Evolutionary conservation across 2,113 vertebrate species (phyloP), one percentile per base, ranked within the genome.

Genomic region (Monarcha castaneiventris): DNA sequence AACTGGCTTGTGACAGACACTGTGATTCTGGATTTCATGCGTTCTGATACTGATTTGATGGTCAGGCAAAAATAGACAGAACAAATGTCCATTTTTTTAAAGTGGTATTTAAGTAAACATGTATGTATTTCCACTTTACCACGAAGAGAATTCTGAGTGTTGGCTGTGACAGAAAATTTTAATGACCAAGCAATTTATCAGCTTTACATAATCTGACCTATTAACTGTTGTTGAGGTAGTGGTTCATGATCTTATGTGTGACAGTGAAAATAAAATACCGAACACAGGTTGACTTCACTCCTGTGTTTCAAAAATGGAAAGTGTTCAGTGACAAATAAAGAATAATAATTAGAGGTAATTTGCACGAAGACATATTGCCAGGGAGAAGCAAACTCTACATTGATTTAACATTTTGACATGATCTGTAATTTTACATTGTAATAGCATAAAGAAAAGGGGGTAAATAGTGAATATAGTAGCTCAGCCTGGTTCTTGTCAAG

Each of bases 321-420:
- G 56, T 67, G 55, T 22, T 90, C 32, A 13, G 39, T 90, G 90
- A 69, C 66, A 90, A 63, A 51, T 58, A 41, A 76, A 76, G 75
- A 93, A 85, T 82, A 84, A 58, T 79, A 88, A 95, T 76, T 80
- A 84, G 61, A 81, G 49, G 49, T 89, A 87, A 91, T 92, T 93
- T 92, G 58, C 78, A 72, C 74, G 23, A 64, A 82, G 89, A 58
- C 66, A 10, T 84, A 58, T 82, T 93, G 87, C 81, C 81, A 91
- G 69, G 73, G 82, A 96, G 74, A 94, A 82, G 71, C 72, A 84
- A 82, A 68, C 91, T 84, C 73, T 46, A 7, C 76, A 5, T 30
- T 35, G 48, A 73, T 89, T 43, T 81, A 91, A 75, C 77, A 33
- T 89, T 89, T 91, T 95, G 89, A 91, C 49, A 10, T 56, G 66